Evolutionary conservation across 2,797 vertebrate species (phyloP), one percentile per base, ranked within the genome.

Genomic region (Diceros bicornis): DNA sequence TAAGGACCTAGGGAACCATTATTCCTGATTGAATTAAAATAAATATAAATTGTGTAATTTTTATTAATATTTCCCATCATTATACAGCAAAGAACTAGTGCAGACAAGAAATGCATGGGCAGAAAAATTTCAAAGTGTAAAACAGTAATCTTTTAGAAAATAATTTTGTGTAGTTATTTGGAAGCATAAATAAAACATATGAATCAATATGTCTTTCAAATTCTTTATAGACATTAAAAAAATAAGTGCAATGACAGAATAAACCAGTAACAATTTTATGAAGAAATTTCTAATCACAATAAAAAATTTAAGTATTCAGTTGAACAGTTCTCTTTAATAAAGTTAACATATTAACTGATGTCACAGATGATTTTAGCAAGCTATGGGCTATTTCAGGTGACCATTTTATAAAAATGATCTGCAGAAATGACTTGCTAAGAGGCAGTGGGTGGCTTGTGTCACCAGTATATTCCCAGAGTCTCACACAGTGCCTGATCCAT

Each of bases 221-320:
- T 74, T 91, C 34, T 68, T 90, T 68, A 78, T 11, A 94, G 59
- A 77, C 20, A 84, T 83, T 71, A 90, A 92, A 94, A 52, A 52
- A 52, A 52, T 3, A 16, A 96, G 6, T 82, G 1, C 11, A 32
- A 79, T 55, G 23, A 94, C 34, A 94, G 14, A 96, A 89, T 89
- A 86, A 91, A 55, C 7, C 32, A 96, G 37, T 61, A 91, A 82
- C 34, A 96, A 87, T 97, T 96, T 94, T 81, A 89, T 44, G 55
- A 96, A 93, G 52, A 92, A 34, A 92, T 94, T 96, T 96, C 23
- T 93, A 89, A 93, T 88, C 21, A 85, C 34, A 75, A 81, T 55
- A 94, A 91, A 89, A 50, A 50, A 29, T 68, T 84, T 81, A 94
- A 71, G 44, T 75, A 92, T 81, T 89, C 71, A 82, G 4, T 75